phyloP scores from a whole-genome alignment of 2,888 invertebrate genomes.

The Ferdinandea cuprea region DNA sequence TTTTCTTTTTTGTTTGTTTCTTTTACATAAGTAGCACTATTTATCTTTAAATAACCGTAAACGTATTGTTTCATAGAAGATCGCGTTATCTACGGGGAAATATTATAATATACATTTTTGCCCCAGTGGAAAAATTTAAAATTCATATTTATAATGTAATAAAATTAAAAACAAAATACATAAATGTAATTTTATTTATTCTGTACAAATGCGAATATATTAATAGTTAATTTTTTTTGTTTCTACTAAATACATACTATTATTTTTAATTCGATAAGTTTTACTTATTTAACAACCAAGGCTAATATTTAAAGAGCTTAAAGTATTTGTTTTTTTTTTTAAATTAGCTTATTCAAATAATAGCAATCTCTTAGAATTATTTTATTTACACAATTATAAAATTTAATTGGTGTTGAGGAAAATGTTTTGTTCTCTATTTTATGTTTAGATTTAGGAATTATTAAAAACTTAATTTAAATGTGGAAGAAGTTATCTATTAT shows the following conservation, averaged over 20 bases:
- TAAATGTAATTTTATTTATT: slow-evolving; percentile 15
- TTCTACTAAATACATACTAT: neutral
- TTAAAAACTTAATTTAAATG: neutral
- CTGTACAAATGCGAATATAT: slow-evolving; percentile 51
- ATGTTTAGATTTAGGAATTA: too few relatives aligned
- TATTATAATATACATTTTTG: neutral
- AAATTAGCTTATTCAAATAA: neutral
- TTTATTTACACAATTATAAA: slow-evolving; percentile 1
- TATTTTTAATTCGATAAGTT: slow-evolving; percentile 8
- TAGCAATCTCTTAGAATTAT: neutral
- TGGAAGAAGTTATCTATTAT: neutral
- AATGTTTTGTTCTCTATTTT: neutral
- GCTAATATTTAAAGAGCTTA: neutral
- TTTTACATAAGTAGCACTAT: slow-evolving; percentile 21
- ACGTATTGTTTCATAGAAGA: slow-evolving; percentile 30
- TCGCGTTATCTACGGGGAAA: slow-evolving; percentile 28
- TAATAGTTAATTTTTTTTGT: slow-evolving; percentile 6
- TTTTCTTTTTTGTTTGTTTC: slow-evolving; percentile 5
- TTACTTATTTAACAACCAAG: neutral
- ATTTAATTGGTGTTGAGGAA: neutral
- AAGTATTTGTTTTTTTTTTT: neutral
- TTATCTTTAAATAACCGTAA: slow-evolving; percentile 26
- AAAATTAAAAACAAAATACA: slow-evolving; percentile 19
- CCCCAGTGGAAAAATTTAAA: slow-evolving; percentile 37
- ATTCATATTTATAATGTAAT: slow-evolving; percentile 15